Evolutionary conservation across 2,797 vertebrate species (phyloP), one percentile per base, ranked within the genome.

Genomic region (Scolopax rusticola): DNA sequence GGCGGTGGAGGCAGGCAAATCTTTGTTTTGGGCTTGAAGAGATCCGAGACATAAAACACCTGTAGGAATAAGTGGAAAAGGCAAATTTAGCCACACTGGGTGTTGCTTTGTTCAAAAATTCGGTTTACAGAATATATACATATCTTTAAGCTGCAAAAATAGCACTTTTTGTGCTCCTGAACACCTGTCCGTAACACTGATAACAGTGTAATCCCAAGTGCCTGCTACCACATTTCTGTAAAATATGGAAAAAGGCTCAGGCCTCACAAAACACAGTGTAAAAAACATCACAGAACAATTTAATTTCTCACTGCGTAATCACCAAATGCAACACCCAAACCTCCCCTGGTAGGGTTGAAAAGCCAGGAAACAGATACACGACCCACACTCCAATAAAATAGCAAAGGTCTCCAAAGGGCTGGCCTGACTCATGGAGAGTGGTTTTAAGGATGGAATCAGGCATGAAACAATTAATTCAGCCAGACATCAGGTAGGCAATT

Each of bases 31-130:
- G 98, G 98, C 95, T 99, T 99, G 98, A 99, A 99, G 97, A 99
- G 99, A 97, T 99, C 99, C 0, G 99, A 99, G 96, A 99, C 99
- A 5, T 99, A 99, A 95, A 99, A 99, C 43, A 99, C 99, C 99
- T 99, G 96, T 9, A 83, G 95, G 89, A 76, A 3, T n/a, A 91
- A 96, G 41, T 6, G 12, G 6, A 84, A 70, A 95, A 94, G 65
- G 30, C 74, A 96, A 93, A 76, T 17, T 96, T 76, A 96, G 86
- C 5, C 24, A 61, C 30, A 7, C 4, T 15, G 24, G 41, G 28
- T 1, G 3, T 69, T 12, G 28, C 16, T 69, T 45, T 51, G 4
- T 24, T 78, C 32, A 54, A 28, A 65, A 75, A 32, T 6, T 2
- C 53, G 10, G 3, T 50, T 86, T 75, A 61, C 20, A 91, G 53